Base-by-base conservation (phyloP, 2,888 invertebrate species). In the Malachius bipustulatus region DNA sequence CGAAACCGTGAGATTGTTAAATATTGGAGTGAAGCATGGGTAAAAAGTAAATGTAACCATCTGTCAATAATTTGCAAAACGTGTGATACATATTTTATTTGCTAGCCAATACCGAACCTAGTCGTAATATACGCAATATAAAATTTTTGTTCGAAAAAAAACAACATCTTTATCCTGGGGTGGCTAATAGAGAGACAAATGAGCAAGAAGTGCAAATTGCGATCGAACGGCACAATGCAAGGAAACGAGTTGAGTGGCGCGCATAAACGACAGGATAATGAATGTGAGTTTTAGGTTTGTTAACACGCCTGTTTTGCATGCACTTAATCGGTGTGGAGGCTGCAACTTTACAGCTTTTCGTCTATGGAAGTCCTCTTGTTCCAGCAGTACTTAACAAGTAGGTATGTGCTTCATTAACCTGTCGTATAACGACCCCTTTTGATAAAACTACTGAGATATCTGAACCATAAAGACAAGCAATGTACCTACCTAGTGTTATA, bases 291-390 rank as follows among this genome's bases (percentile, higher is more conserved):
- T 47, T 45, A 47, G 44, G 42, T 47, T 47, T 50, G 50, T 50
- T 50, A 50, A 50, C 50, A 50, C 48, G 50, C 47, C 46, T 50
- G 50, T 50, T 49, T 50, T 49, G 50, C 48, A 50, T 50, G 47
- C 44, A 36, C 35, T 48, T 50, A 50, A 50, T 47, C 43, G 45
- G 32, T 41, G 48, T 44, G 45, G 45, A 44, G 45, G 48, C 41
- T 27, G 46, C 40, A 37, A 42, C 36, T 42, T 46, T 47, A 47
- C 46, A 48, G 41, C 46, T 43, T 48, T 47, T 48, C 46, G 47
- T 48, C 47, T 45, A 44, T 46, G 42, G 46, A 42, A 42, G 42
- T 38, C 45, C 41, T 40, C 46, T 45, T 43, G 40, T 46, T 47
- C 40, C 39, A 32, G 35, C 35, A 36, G 35, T 44, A 37, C 39